Conservation (phyloP, 2,888 invertebrate genomes). For the Cryptus armator region DNA sequence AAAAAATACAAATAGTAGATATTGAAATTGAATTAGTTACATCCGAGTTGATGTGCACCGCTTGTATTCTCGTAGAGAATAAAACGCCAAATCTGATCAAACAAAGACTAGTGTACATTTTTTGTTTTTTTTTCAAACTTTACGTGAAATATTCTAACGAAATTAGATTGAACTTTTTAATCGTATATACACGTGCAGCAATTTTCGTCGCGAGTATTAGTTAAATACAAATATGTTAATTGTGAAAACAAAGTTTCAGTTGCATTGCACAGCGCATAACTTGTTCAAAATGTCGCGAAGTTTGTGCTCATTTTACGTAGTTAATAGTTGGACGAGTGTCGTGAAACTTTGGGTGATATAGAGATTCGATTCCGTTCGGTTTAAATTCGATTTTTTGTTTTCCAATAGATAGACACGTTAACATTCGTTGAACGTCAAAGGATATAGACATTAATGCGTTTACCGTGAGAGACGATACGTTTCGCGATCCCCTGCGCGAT, state of each 20-base stretch:
- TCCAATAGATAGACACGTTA: neutral
- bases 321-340: neutral
- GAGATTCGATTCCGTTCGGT: neutral
- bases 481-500: neutral
- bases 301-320: neutral
- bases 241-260: neutral
- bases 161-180: neutral
- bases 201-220: neutral
- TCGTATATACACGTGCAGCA: neutral
- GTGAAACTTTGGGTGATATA: neutral
- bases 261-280: neutral
- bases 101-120: neutral
- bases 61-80: neutral
- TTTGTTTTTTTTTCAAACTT: neutral
- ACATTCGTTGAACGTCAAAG: neutral
- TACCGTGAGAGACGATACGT: neutral
- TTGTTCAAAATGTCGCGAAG: neutral
- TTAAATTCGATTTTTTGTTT: neutral
- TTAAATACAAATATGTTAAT: neutral
- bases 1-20: neutral
- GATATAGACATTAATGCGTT: neutral
- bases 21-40: slow-evolving; percentile 18
- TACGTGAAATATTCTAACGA: neutral
- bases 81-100: neutral
- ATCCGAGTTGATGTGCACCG: slow-evolving; percentile 16